Base-by-base conservation (phyloP, 1,140 invertebrate genomes). In the Papilio machaon region DNA sequence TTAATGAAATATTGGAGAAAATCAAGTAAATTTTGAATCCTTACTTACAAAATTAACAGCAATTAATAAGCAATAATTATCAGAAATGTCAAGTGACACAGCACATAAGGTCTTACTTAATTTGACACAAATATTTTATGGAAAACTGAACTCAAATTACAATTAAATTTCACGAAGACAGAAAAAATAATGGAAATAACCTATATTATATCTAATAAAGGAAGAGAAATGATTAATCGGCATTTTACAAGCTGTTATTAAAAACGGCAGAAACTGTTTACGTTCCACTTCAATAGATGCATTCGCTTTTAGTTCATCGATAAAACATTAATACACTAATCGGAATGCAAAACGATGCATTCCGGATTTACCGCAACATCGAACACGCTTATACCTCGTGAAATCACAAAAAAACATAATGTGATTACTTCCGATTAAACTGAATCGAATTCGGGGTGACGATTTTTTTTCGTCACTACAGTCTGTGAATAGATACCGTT, bases 391-490 rank as follows among this genome's bases (percentile, higher is more conserved):
- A 67, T 81, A 60, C 81, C 80, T 82, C 74, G 58, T 83, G 75
- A 82, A 84, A 89, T 88, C 82, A 83, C 82, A 73, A 85, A 76
- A 76, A 85, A 75, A 73, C 70, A 74, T 58, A 87, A 88, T 80
- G 73, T 82, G 87, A 90, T 91, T 87, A 88, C 90, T 91, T 91
- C 86, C 91, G 90, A 92, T 89, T 87, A 90, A 88, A 84, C 88
- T 84, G 77, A 86, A 90, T 87, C 85, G 85, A 89, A 87, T 88
- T 81, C 81, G 80, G 80, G 85, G 80, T 86, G 83, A 73, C 81
- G 86, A 79, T 85, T 91, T 91, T 91, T 89, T 90, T 87, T 82
- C 85, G 80, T 86, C 85, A 85, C 84, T 87, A 90, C 85, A 90
- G 91, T 91, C 83, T 82, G 88, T 91, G 1, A 23, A 49, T 54